These are phyloP conservation scores for Crematogaster levior DNA, from an alignment of 2,888 invertebrate species.

Conservation along the genomic window DNA sequence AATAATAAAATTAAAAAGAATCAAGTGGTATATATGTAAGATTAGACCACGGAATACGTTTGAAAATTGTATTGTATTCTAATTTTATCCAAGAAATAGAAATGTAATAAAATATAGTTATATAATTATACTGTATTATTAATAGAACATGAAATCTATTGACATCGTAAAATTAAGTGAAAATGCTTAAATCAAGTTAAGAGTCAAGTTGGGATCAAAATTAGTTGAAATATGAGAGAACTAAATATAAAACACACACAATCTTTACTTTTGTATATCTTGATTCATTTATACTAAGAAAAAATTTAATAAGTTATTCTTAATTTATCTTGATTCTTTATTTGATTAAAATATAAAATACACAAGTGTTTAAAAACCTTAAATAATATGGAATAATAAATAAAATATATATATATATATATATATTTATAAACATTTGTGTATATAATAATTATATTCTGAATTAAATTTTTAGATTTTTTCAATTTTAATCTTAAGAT, in stretches of 20 bases:
- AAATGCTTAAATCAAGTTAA: no score
- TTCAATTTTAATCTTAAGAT: background rate
- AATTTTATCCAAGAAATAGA: background rate
- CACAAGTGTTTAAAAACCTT: background rate
- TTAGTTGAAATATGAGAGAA: no score
- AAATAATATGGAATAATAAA: background rate
- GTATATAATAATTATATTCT: background rate
- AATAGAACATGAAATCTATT: no score
- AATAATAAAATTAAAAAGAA: background rate
- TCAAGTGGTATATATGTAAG: background rate
- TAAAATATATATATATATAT: no score
- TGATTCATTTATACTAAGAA: background rate
- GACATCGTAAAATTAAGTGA: no score
- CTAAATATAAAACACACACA: no score
- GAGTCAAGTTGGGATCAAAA: no score
- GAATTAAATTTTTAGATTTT: background rate
- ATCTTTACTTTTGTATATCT: no score
- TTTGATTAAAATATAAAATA: background rate
- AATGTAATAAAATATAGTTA: background rate
- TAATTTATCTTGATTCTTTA: background rate
- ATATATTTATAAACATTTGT: no score
- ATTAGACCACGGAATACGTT: background rate
- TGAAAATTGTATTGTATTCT: background rate
- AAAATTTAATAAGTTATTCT: constrained; percentile 2
- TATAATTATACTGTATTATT: no score